These are phyloP conservation scores for Lasioglossum malachurum DNA, from an alignment of 2,888 invertebrate species.

Conservation along the genomic window DNA sequence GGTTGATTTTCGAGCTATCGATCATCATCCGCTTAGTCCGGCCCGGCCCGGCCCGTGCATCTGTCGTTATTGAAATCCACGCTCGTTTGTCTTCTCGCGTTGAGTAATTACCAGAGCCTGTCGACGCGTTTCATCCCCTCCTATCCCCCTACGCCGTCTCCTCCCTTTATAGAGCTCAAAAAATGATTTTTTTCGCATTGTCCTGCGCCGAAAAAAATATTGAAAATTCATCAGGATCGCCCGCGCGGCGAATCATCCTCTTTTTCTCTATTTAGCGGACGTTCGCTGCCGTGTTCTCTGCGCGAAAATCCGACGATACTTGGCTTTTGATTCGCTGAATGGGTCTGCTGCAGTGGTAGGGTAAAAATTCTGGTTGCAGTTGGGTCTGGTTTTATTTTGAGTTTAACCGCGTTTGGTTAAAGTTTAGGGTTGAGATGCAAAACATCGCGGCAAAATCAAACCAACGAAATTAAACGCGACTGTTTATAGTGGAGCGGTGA, in stretches of 20 bases:
- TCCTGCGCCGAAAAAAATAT: background rate
- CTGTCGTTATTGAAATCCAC: slow-evolving; percentile 59
- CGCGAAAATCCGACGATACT: background rate
- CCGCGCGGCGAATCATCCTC: background rate
- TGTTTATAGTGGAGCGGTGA: no score
- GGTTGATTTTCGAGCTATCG: slow-evolving; percentile 59
- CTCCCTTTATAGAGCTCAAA: background rate
- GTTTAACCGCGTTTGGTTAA: no score
- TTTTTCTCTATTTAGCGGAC: background rate
- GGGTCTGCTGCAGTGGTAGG: no score
- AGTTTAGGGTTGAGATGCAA: no score
- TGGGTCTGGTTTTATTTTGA: no score
- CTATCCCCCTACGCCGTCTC: background rate
- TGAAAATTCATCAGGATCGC: slow-evolving; percentile 10
- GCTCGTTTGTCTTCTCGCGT: slow-evolving; percentile 58
- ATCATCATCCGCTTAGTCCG: slow-evolving; percentile 47
- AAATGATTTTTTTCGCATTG: slow-evolving; percentile 9
- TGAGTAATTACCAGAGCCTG: slow-evolving; percentile 60
- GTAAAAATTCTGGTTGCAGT: background rate
- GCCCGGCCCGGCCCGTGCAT: slow-evolving; percentile 39
- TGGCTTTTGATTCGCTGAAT: background rate
- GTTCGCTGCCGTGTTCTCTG: background rate
- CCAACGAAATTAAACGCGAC: no score
- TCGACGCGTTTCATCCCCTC: slow-evolving; percentile 27
- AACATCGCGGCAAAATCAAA: no score